phyloP scores from a whole-genome alignment of 2,797 vertebrate genomes.

The Lophius americanus region DNA sequence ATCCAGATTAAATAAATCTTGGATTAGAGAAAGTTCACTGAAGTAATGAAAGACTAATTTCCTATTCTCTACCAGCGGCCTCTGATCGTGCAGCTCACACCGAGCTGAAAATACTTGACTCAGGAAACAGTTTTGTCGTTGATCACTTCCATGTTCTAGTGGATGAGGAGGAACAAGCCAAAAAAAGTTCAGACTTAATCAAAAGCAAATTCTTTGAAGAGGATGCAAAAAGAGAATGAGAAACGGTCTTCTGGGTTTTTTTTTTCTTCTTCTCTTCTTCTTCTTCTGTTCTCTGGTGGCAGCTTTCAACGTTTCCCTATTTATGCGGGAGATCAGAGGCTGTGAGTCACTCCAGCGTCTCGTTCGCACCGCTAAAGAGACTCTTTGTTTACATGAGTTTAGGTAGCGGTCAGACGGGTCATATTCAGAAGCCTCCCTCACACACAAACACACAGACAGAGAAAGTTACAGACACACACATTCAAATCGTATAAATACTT shows the following conservation, averaged over 20 bases:
- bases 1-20: no score
- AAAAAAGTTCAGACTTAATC: no score
- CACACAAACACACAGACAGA: constrained; percentile 21
- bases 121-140: no score
- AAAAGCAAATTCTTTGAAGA: no score
- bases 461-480: constrained; percentile 16
- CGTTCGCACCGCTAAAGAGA: constrained; percentile 52
- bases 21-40: no score
- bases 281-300: constrained; percentile 21
- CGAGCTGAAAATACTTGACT: no score
- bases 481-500: constrained; percentile 33
- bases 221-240: background rate
- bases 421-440: constrained; percentile 50
- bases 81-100: no score
- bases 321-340: constrained; percentile 57
- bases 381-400: constrained; percentile 67
- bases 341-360: constrained; percentile 59
- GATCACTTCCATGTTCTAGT: no score
- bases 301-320: constrained; percentile 35
- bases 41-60: no score
- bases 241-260: constrained; percentile 1
- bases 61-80: no score
- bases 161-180: no score
- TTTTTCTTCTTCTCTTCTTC: background rate
- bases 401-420: constrained; percentile 60